These are phyloP conservation scores for Poecilia latipinna DNA, from an alignment of 2,113 vertebrate genomes.

Conservation along the genomic window DNA sequence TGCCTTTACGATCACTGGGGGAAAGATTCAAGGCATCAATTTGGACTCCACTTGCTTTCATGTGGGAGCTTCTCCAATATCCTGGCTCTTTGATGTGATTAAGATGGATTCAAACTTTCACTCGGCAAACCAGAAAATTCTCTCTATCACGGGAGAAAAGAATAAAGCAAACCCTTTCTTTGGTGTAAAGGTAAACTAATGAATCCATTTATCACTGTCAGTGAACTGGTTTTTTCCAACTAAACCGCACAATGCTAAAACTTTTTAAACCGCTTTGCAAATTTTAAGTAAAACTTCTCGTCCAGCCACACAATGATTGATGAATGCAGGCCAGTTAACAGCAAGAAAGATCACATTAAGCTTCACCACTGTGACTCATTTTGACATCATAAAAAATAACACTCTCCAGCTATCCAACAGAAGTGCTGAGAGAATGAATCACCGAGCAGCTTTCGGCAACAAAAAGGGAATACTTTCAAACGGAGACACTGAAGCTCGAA, in stretches of 20 bases:
- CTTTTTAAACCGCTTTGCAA: background rate
- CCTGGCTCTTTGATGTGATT: conserved; percentile 62
- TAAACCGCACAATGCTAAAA: background rate
- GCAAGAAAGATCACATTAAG: conserved; percentile 56
- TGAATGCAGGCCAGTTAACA: conserved; percentile 29
- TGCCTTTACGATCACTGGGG: conserved; percentile 6
- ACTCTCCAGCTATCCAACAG: conserved; percentile 24
- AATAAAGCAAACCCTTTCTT: conserved; percentile 1
- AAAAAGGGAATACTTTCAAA: conserved; percentile 43
- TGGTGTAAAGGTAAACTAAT: background rate
- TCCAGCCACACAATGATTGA: conserved; percentile 15
- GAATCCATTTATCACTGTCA: conserved; percentile 8
- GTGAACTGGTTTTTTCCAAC: background rate
- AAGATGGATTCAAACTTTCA: conserved; percentile 49
- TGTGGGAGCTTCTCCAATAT: conserved; percentile 23
- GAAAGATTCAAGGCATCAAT: conserved; percentile 18
- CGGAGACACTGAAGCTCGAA: conserved; percentile 32
- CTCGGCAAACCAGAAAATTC: conserved; percentile 26
- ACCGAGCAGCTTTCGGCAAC: conserved; percentile 46
- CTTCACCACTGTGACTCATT: conserved; percentile 49
- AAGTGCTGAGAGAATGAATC: conserved; percentile 39
- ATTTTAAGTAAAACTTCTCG: conserved; percentile 18
- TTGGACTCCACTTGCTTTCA: conserved; percentile 36
- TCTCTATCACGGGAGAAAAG: conserved; percentile 5
- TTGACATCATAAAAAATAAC: conserved; percentile 24